A percentile compares a stretch with the other conserved stretches of the same genome.
These are phyloP conservation scores for Sula dactylatra DNA, from an alignment of 2,113 vertebrate species.

Conservation along the genomic window DNA sequence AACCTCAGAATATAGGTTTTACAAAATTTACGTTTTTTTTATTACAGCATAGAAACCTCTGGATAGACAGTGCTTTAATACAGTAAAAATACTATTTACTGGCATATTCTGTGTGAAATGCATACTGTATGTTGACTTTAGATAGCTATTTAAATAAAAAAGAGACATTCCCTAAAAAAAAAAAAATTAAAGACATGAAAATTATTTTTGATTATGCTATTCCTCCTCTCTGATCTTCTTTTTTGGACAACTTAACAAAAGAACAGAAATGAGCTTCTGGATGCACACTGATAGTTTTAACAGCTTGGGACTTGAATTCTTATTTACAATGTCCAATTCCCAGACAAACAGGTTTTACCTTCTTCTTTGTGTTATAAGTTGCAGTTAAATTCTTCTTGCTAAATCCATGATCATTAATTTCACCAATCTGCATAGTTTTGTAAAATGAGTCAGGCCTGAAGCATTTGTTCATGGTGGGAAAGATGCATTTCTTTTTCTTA, in stretches of 20 bases:
- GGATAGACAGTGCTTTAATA: neutral
- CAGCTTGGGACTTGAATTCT: neutral
- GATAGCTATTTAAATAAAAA: neutral
- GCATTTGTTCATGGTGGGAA: neutral
- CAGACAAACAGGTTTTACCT: neutral
- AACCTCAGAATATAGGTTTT: neutral
- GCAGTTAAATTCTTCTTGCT: neutral
- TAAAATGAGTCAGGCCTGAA: neutral
- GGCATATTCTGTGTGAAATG: neutral
- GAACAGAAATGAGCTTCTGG: neutral
- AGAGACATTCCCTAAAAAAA: neutral
- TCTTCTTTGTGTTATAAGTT: neutral
- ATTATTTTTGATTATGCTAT: neutral
- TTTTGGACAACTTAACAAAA: neutral
- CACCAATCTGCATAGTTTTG: neutral
- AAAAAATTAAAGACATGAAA: neutral
- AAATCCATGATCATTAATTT: neutral
- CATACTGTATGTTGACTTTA: neutral
- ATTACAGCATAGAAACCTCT: neutral
- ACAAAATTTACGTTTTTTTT: neutral
- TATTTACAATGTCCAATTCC: neutral
- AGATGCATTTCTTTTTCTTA: conserved; percentile 54
- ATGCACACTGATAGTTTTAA: neutral
- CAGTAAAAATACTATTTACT: neutral
- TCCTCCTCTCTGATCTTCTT: neutral